phyloP scores from a whole-genome alignment of 2,888 invertebrate species.

The Hydraecia micacea region DNA sequence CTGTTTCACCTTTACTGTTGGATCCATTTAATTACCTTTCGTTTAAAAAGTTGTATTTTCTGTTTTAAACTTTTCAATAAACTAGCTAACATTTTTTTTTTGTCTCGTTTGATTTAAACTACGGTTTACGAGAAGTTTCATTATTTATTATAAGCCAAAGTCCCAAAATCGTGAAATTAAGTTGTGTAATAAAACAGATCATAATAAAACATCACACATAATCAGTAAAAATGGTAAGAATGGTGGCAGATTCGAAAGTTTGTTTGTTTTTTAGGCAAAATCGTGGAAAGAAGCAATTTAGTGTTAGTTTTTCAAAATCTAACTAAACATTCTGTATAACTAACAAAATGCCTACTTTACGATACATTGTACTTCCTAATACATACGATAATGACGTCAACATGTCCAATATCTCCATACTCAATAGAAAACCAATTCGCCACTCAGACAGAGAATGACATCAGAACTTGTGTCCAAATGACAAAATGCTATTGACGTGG shows the following conservation, averaged over 20 bases:
- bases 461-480: conserved; percentile 38
- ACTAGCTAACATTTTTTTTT: no score
- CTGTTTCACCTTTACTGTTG: conserved; percentile 5
- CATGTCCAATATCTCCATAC: neutral
- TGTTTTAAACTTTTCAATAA: neutral
- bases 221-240: neutral
- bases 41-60: no score
- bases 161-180: neutral
- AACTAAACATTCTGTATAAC: neutral
- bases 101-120: no score
- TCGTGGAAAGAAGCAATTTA: neutral
- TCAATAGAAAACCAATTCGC: conserved; percentile 34
- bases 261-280: neutral
- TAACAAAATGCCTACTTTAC: neutral
- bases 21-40: neutral
- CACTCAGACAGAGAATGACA: conserved; percentile 30
- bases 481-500: conserved; percentile 25
- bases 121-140: neutral
- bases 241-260: neutral
- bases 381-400: conserved; percentile 22
- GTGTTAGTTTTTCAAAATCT: neutral
- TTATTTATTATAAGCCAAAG: neutral
- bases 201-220: neutral
- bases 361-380: neutral
- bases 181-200: neutral